Conservation (phyloP, 2,113 vertebrate genomes). For the Clarias magur region DNA sequence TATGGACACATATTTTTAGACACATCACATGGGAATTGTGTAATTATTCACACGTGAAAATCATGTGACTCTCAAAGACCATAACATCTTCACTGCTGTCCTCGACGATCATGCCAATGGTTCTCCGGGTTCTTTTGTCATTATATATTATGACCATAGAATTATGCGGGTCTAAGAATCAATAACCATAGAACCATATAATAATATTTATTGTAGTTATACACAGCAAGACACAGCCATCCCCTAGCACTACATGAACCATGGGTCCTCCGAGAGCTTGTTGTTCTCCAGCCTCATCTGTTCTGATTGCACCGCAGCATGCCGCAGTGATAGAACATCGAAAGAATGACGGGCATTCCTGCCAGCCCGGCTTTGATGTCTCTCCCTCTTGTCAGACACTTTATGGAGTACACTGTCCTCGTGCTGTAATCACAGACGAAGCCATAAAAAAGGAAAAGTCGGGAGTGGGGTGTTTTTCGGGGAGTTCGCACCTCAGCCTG, state of each 20-base stretch:
- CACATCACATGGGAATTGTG: neutral
- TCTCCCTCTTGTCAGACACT: constrained; percentile 44
- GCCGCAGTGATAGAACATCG: constrained; percentile 61
- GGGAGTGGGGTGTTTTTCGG: constrained; percentile 22
- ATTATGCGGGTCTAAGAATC: neutral
- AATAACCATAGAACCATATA: neutral
- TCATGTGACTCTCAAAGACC: neutral
- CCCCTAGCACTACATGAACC: neutral
- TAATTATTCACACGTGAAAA: neutral
- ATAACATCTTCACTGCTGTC: neutral
- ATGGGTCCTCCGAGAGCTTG: constrained; percentile 25
- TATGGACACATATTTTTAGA: neutral
- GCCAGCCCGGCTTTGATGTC: constrained; percentile 69
- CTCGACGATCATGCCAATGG: neutral
- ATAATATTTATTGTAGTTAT: neutral
- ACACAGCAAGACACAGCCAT: neutral
- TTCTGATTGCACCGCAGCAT: constrained; percentile 62
- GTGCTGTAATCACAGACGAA: constrained; percentile 64
- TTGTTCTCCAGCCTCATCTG: constrained; percentile 54
- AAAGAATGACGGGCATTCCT: constrained; percentile 67
- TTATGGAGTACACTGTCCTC: constrained; percentile 43
- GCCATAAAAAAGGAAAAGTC: constrained; percentile 67
- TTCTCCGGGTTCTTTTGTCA: neutral
- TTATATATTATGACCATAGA: neutral
- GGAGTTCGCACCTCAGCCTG: constrained; percentile 60